A percentile compares a stretch with the other conserved stretches of the same genome.
phyloP scores from a whole-genome alignment of 2,888 invertebrate genomes.

The Tachystola acroxantha region DNA sequence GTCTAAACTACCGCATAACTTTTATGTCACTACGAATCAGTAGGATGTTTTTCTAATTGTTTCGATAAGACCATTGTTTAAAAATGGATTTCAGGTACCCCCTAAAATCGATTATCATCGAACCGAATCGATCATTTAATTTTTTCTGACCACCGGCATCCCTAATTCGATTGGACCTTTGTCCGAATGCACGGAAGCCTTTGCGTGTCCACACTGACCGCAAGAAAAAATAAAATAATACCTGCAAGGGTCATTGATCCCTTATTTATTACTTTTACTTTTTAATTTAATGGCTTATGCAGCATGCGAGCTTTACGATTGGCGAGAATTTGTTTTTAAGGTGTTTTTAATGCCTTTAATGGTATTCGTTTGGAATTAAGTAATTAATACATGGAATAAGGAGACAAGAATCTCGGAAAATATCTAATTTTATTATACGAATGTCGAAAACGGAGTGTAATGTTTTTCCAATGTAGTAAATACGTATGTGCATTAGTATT shows the following conservation, averaged over 20 bases:
- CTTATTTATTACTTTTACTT: constrained; percentile 17
- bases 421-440: no score
- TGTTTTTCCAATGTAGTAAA: no score
- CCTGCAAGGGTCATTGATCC: constrained; percentile 11
- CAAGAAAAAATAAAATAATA: constrained; percentile 8
- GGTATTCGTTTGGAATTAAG: background rate
- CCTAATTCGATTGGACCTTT: constrained; percentile 2
- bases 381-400: background rate
- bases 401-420: background rate
- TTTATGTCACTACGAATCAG: no score
- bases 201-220: constrained; percentile 14
- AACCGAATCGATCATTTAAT: no score
- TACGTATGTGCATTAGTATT: no score
- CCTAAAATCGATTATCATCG: no score
- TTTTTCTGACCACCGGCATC: no score
- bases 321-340: background rate
- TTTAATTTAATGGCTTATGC: constrained; percentile 14
- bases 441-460: no score
- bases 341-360: background rate
- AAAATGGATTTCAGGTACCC: no score
- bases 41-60: no score
- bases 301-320: constrained; percentile 4
- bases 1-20: no score
- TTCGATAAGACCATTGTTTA: no score
- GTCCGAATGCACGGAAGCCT: constrained; percentile 16